Base-by-base conservation (phyloP, 2,888 invertebrate species). In the Dicyrtoma fusca region DNA sequence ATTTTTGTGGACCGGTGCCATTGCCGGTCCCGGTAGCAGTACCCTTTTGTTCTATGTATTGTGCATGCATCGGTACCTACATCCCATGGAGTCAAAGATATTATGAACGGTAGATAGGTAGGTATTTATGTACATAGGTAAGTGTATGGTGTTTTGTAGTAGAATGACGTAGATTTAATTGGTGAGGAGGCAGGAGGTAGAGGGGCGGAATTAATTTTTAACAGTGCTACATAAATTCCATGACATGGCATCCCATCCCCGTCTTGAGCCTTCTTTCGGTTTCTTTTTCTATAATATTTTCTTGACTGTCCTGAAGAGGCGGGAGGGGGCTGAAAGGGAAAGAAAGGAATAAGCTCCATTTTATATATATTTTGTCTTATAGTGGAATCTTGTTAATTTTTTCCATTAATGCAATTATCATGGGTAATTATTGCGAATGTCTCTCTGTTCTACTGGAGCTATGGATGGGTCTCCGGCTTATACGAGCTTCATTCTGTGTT, bases 401-500 rank as follows among this genome's bases (percentile, higher is more conserved):
- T 74, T 70, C 70, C 66, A 74, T 74, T 74, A 74, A 68, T 70
- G 71, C 70, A 74, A 74, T 74, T 74, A 74, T 74, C 73, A 70
- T 71, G 65, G 73, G 73, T 71, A 74, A 74, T 74, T 74, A 74
- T 74, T 74, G 70, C 57, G 59, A 74, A 69, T 65, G 73, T 34
- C 34, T 34, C 65, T 42, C 25, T 51, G 57, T n/a, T n/a, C n/a
- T n/a, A n/a, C n/a, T n/a, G 57, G 34, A 45, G 13, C 34, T 51
- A 51, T 65, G 47, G 17, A n/a, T 47, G 11, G 47, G 1, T 25
- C 34, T 26, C 51, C 26, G n/a, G 25, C 44, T 62, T 42, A n/a
- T 21, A 34, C 34, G 10, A 34, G 34, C 44, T 42, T 11, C 45
- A 45, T 5, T 17, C 21, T 44, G 13, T 51, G 44, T 19, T 17